Base-by-base conservation (phyloP, 1,140 invertebrate genomes). In the Drosophila pruinosa region DNA sequence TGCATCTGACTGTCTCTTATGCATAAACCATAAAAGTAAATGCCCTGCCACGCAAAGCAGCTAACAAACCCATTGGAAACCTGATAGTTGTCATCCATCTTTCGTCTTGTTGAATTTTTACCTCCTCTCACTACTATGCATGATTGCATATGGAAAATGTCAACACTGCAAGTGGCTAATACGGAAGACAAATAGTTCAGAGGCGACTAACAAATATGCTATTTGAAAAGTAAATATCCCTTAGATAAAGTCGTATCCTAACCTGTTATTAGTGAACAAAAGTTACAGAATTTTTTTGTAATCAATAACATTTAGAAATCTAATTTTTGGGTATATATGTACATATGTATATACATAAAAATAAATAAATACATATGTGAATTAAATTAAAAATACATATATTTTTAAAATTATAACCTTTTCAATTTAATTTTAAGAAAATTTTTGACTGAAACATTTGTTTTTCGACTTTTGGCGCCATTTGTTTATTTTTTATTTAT, bases 91-190 rank as follows among this genome's bases (percentile, higher is more conserved):
- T 67, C 83, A 80, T 67, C 61, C 54, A 57, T 38, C 72, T 50
- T 68, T 39, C 21, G 52, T 70, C 31, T 24, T n/a, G n/a, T n/a
- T n/a, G n/a, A 34, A 34, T 10, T 34, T 36, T 64, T 63, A 59
- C 38, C 57, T 57, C 63, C 63, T 59, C 63, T 71, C 69, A 34
- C 31, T 34, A 34, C 24, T 31, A 73, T 83, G 79, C 75, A 72
- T 83, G 75, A 83, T 83, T 83, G 79, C 79, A 36, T 85, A 24
- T 72, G 75, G 72, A 79, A 81, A 83, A 82, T 83, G 65, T 83
- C 61, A 73, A 69, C 71, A 61, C 79, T 57, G 57, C 70, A 78
- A 54, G 50, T 75, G 61, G 56, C 45, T 57, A 53, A 52, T 45
- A 58, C 50, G 15, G 24, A 52, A 28, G 53, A 38, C 63, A 36